A percentile compares a stretch with the other conserved stretches of the same genome.
Evolutionary conservation across 2,797 vertebrate genomes (phyloP).

Genomic region (Urosaurus nigricauda): DNA sequence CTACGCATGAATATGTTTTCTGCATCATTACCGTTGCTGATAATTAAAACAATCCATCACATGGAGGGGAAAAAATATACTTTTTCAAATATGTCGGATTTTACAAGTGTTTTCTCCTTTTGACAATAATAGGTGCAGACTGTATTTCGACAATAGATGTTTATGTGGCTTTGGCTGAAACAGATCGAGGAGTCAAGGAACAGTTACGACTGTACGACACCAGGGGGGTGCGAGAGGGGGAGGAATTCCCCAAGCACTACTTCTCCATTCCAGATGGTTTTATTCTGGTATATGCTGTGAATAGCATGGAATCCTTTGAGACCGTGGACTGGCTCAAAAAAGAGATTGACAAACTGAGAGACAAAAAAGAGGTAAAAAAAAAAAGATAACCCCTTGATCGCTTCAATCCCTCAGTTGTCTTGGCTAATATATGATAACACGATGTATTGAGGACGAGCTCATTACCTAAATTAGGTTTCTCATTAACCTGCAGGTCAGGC

Average conservation of each 20-base stretch:
- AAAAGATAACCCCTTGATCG: accelerated
- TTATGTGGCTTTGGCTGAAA: conserved; percentile 93
- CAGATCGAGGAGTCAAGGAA: conserved; percentile 92
- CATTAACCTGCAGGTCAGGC: not conserved
- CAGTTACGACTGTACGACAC: conserved; percentile 95
- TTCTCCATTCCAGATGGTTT: conserved; percentile 93
- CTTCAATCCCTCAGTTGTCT: not conserved
- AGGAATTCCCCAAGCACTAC: conserved; percentile 93
- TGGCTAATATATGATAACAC: not conserved
- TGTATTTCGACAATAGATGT: conserved; percentile 92
- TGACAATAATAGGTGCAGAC: conserved; percentile 82
- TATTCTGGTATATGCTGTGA: conserved; percentile 93
- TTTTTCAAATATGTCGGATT: not conserved
- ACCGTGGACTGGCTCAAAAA: conserved; percentile 92
- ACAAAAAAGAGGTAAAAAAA: conserved; percentile 91
- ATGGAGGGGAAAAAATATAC: not conserved
- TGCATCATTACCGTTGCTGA: not conserved
- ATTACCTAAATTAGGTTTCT: not conserved
- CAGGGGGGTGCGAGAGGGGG: conserved; percentile 87
- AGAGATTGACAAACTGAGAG: conserved; percentile 92
- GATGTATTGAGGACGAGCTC: not conserved
- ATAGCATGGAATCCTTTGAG: conserved; percentile 92
- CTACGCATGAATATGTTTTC: too few species aligned
- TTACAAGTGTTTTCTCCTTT: conserved; percentile 1
- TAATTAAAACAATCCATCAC: not conserved